phyloP scores from a whole-genome alignment of 2,797 vertebrate species.

The Rhinogobio ventralis region DNA sequence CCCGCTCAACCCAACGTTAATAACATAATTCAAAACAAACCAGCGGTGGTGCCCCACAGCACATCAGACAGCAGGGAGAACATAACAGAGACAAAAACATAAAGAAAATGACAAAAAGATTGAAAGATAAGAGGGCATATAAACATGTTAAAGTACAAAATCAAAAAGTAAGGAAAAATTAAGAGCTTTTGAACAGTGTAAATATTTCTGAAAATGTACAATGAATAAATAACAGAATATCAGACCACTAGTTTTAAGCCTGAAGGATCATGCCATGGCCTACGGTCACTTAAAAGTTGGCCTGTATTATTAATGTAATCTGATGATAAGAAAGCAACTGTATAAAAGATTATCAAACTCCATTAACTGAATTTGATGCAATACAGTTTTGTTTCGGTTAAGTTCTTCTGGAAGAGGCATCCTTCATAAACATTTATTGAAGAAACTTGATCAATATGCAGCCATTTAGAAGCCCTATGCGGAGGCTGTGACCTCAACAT shows the following conservation, averaged over 20 bases:
- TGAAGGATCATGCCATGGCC: background rate
- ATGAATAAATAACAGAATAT: background rate
- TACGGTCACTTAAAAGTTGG: background rate
- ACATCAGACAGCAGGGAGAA: conserved; percentile 33
- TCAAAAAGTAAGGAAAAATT: background rate
- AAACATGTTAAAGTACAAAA: conserved; percentile 8
- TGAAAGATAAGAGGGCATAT: background rate
- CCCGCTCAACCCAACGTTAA: conserved; percentile 62
- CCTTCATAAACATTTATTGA: too few relatives aligned
- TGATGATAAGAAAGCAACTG: background rate
- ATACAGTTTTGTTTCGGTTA: too few relatives aligned
- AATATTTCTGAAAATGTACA: background rate
- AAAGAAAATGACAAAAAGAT: background rate
- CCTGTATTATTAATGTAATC: background rate
- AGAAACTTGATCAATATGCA: too few relatives aligned
- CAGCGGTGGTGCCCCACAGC: conserved; percentile 37
- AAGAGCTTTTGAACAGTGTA: background rate
- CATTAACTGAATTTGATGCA: too few relatives aligned
- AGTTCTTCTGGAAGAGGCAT: too few relatives aligned
- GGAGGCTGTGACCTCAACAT: too few relatives aligned
- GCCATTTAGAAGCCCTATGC: too few relatives aligned
- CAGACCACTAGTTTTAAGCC: background rate
- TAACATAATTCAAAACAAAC: conserved; percentile 56
- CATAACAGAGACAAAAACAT: conserved; percentile 1
- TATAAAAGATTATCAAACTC: background rate